phyloP scores from a whole-genome alignment of 2,888 invertebrate genomes.

The Rhamphomyia laevipes region DNA sequence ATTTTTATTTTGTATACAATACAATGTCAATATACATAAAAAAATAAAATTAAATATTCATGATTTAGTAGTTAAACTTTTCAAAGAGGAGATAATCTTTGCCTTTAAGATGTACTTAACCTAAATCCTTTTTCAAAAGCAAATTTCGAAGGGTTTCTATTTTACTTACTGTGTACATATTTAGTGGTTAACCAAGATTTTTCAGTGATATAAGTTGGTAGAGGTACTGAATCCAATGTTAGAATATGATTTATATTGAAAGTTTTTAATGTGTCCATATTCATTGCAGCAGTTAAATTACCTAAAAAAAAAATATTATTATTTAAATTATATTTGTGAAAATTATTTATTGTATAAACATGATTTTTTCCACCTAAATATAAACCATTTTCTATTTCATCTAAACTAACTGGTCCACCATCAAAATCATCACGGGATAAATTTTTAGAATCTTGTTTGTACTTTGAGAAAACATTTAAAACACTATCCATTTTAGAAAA shows the following conservation, averaged over 20 bases:
- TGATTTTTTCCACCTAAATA: constrained; percentile 28
- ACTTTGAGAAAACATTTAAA: background rate
- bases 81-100: too few species aligned
- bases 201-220: constrained; percentile 61
- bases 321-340: background rate
- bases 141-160: background rate
- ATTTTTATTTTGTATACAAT: too few species aligned
- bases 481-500: too few species aligned
- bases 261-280: constrained; percentile 52
- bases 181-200: constrained; percentile 54
- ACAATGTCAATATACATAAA: constrained; percentile 4
- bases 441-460: constrained; percentile 16
- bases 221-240: constrained; percentile 72
- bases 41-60: constrained; percentile 10
- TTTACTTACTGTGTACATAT: constrained; percentile 61
- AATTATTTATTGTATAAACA: background rate
- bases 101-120: too few species aligned
- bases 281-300: constrained; percentile 68
- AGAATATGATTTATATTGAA: constrained; percentile 64
- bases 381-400: constrained; percentile 33
- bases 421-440: constrained; percentile 34
- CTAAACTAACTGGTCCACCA: constrained; percentile 37
- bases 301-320: constrained; percentile 40
- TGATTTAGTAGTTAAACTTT: constrained; percentile 1
- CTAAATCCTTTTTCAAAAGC: too few species aligned